phyloP scores from a whole-genome alignment of 2,797 vertebrate genomes.

The Petrocephalus sullivani region DNA sequence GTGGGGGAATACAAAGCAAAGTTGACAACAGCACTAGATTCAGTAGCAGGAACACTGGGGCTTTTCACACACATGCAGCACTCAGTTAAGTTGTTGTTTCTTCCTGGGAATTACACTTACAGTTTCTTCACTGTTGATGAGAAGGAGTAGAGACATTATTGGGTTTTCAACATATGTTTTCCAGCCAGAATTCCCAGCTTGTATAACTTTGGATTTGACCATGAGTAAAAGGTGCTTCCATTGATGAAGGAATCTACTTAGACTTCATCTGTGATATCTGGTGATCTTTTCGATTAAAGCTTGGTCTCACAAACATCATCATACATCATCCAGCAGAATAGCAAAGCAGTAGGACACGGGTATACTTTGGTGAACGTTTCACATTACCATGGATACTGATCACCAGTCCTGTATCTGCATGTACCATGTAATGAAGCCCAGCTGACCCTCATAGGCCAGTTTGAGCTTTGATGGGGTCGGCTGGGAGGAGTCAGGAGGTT shows the following conservation, averaged over 20 bases:
- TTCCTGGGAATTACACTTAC: neutral
- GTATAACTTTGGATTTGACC: neutral
- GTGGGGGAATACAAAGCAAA: neutral
- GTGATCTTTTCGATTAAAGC: neutral
- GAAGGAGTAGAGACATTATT: neutral
- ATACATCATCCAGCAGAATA: neutral
- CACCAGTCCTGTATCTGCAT: neutral
- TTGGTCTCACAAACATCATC: neutral
- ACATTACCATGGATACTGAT: neutral
- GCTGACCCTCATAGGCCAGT: neutral
- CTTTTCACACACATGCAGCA: neutral
- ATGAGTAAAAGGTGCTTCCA: neutral
- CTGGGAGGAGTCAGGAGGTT: neutral
- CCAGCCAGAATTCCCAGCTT: neutral
- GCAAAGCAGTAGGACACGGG: neutral
- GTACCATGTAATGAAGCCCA: neutral
- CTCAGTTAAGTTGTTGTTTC: neutral
- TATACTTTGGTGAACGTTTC: neutral
- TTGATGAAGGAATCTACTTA: neutral
- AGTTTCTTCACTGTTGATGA: neutral
- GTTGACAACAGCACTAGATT: neutral
- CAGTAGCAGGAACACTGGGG: neutral
- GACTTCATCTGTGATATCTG: neutral
- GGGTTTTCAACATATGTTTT: neutral
- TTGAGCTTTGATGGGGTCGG: neutral